A percentile compares a stretch with the other conserved stretches of the same genome.
Evolutionary conservation across 2,888 invertebrate genomes (phyloP).

Genomic region (Slavum lentiscoides): DNA sequence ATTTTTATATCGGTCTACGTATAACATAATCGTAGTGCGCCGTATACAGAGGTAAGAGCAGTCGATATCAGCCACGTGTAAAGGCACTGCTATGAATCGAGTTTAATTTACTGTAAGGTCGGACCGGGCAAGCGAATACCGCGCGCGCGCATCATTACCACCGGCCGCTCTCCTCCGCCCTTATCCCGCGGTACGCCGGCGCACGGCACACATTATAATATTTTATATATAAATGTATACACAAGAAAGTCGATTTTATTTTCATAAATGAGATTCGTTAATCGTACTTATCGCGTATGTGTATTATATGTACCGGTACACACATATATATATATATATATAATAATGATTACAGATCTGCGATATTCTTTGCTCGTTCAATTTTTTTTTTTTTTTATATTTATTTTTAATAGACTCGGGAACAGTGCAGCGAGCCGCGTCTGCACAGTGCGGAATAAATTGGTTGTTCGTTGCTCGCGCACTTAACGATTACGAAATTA

Average conservation of each 20-base stretch:
- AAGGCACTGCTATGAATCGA: neutral
- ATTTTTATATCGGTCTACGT: too few species aligned
- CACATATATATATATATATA: neutral
- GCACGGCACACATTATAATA: neutral
- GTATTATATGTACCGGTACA: too few species aligned
- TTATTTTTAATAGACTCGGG: conserved; percentile 35
- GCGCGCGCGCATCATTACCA: conserved; percentile 22
- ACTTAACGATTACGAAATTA: conserved; percentile 44
- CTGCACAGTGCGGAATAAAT: conserved; percentile 30
- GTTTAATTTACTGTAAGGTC: conserved; percentile 20
- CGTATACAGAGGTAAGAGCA: too few species aligned
- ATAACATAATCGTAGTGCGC: too few species aligned
- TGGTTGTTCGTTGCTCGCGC: conserved; percentile 34
- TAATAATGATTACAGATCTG: conserved; percentile 34
- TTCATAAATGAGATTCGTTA: conserved; percentile 46
- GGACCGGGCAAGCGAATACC: neutral
- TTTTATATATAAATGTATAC: neutral
- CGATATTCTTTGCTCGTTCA: conserved; percentile 28
- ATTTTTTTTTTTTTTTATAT: neutral
- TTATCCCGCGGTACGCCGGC: neutral
- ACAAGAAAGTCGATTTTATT: conserved; percentile 33
- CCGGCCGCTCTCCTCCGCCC: neutral
- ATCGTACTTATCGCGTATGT: conserved; percentile 19
- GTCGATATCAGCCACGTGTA: too few species aligned
- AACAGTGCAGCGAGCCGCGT: too few species aligned